These are phyloP conservation scores for Siniperca undulata DNA, from an alignment of 2,797 vertebrate genomes.

Conservation along the genomic window DNA sequence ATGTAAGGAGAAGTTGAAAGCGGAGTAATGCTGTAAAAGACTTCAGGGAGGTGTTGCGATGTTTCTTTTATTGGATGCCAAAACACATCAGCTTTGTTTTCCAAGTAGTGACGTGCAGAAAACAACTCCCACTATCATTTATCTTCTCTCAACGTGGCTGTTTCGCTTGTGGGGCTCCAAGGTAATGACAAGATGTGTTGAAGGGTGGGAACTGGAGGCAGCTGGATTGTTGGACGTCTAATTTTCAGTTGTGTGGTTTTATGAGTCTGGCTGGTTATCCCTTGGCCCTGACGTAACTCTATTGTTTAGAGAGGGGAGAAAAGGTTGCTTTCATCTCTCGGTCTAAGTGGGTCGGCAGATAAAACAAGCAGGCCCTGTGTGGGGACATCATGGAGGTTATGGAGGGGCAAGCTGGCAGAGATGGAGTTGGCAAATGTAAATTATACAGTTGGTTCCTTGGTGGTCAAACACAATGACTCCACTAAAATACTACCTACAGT, in stretches of 20 bases:
- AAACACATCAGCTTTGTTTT: conserved; percentile 60
- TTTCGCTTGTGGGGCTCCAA: conserved; percentile 27
- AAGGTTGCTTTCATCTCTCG: conserved; percentile 64
- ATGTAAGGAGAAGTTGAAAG: conserved; percentile 29
- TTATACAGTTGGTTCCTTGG: conserved; percentile 39
- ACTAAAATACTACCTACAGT: conserved; percentile 37
- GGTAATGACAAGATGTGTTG: conserved; percentile 52
- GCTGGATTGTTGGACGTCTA: conserved; percentile 39
- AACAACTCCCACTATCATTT: conserved; percentile 45
- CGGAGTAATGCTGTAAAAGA: conserved; percentile 30
- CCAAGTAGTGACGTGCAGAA: conserved; percentile 29
- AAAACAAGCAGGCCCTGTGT: conserved; percentile 56
- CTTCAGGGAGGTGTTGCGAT: conserved; percentile 45
- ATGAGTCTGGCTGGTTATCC: conserved; percentile 69
- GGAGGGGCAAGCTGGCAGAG: conserved; percentile 24
- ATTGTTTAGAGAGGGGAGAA: conserved; percentile 68
- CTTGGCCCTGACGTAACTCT: conserved; percentile 52
- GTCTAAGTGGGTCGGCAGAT: conserved; percentile 54
- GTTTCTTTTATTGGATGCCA: conserved; percentile 61
- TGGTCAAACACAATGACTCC: conserved; percentile 52
- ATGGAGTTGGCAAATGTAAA: conserved; percentile 46
- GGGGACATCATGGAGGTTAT: conserved; percentile 62
- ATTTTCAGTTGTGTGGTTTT: conserved; percentile 64
- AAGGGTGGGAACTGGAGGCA: conserved; percentile 46
- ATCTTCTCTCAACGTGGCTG: conserved; percentile 42